Percentiles rank a stretch among this genome's conserved stretches.
Evolutionary conservation across 1,140 invertebrate genomes (phyloP).

Genomic region (Drosophila busckii): DNA sequence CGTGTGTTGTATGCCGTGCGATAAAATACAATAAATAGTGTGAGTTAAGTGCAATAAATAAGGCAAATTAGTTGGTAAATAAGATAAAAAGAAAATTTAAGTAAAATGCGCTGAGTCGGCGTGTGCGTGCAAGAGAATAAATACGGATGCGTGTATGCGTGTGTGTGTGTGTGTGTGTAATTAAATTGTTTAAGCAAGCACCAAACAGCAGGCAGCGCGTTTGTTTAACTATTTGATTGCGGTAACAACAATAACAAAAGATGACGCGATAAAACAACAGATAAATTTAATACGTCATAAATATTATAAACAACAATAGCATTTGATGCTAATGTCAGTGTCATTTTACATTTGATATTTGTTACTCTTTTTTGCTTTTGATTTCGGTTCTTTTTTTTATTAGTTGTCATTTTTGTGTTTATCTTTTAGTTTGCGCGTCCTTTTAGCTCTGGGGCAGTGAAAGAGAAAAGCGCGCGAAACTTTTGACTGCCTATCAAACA

Average conservation of each 20-base stretch:
- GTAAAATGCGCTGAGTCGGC: conserved; percentile 12
- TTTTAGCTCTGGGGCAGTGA: too few relatives aligned
- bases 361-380: conserved; percentile 9
- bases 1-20: conserved; percentile 4
- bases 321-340: conserved; percentile 10
- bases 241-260: conserved; percentile 18
- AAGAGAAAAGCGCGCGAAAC: conserved; percentile 27
- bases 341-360: neutral
- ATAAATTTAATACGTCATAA: neutral
- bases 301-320: conserved; percentile 5
- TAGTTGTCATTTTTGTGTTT: too few relatives aligned
- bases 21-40: conserved; percentile 20
- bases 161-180: conserved; percentile 23
- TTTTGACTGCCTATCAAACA: too few relatives aligned
- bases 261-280: conserved; percentile 3
- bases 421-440: too few relatives aligned
- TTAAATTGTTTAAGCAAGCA: conserved; percentile 54
- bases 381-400: neutral
- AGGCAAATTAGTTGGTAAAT: neutral
- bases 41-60: neutral
- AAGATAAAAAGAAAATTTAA: too few relatives aligned
- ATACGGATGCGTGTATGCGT: neutral
- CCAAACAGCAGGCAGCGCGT: conserved; percentile 8
- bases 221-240: conserved; percentile 29
- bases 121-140: neutral